Evolutionary conservation across 2,797 vertebrate genomes (phyloP).

Genomic region (Tolypeutes matacus): DNA sequence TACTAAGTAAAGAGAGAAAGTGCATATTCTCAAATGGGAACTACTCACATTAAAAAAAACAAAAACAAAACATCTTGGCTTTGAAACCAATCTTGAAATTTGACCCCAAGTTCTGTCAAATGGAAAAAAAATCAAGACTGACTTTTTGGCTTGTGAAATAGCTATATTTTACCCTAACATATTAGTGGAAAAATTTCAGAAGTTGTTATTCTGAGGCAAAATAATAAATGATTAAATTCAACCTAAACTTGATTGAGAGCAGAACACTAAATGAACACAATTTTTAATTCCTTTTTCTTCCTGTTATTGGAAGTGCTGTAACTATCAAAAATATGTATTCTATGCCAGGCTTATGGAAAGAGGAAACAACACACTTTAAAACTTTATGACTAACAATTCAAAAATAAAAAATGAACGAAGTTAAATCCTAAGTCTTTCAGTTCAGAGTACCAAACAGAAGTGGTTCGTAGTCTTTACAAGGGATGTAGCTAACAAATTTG

Average conservation of each 20-base stretch:
- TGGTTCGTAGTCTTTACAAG: not conserved
- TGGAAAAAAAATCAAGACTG: not conserved
- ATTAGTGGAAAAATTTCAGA: not conserved
- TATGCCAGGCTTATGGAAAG: constrained; percentile 22
- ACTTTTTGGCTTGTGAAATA: constrained; percentile 33
- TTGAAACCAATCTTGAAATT: constrained; percentile 34
- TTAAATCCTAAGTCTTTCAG: not conserved
- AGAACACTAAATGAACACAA: not conserved
- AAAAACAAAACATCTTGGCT: not conserved
- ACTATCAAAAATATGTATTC: constrained; percentile 1
- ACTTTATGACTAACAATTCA: constrained; percentile 36
- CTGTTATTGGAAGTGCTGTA: not conserved
- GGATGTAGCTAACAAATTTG: not conserved
- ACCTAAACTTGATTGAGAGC: not conserved
- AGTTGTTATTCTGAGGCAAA: constrained; percentile 24
- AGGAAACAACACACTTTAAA: constrained; percentile 52
- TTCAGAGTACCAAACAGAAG: not conserved
- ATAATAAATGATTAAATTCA: not conserved
- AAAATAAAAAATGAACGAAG: not conserved
- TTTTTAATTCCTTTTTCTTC: constrained; percentile 14
- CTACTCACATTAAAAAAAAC: too few species aligned
- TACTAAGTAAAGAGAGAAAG: not conserved
- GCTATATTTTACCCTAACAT: not conserved
- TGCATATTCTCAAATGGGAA: not conserved
- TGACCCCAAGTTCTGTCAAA: constrained; percentile 31